Base-by-base conservation (phyloP, 2,888 invertebrate species). In the Tinea pellionella region DNA sequence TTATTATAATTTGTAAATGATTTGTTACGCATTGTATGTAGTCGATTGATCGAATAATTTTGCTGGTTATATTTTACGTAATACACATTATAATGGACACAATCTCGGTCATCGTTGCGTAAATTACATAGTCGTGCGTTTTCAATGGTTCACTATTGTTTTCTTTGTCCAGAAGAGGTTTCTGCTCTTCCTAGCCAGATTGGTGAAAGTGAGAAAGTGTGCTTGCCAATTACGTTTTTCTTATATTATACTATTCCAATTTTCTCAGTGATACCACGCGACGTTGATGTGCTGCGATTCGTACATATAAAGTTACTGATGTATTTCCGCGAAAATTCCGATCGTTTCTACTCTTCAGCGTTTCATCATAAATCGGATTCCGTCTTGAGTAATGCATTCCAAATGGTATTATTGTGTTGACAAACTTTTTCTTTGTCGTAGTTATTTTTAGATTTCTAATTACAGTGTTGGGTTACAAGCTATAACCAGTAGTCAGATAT, bases 161-260 rank as follows among this genome's bases (percentile, higher is more conserved):
- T 61, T 61, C 60, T 60, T 60, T 60, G 60, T 61, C 59, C 51
- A 53, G 53, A 51, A 24, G 29, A 57, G 30, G 13, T 57, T 55
- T 29, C 30, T 29, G 30, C 59, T 59, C 59, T 59, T 59, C 59
- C 59, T 59, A 59, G 4, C 7, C 29, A 29, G 24, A 47, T 42
- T 66, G 71, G 77, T 70, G 77, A 80, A 79, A 79, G 78, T 70
- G 57, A 29, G 65, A 62, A 66, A 66, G 62, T 63, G 57, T 65
- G n/a, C 66, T 72, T 67, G 70, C 69, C 73, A 78, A 75, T 78
- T 75, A 74, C 65, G 65, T 71, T 72, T 74, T 73, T 73, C 74
- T 72, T 69, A 64, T 65, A 65, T 63, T 59, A 59, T 65, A 65
- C 64, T 59, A 59, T 64, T 61, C 59, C 61, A 47, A 62, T 62